Conservation (phyloP, 35 echinoderm and acorn worm species). For the Ophiothrix spiculata region DNA sequence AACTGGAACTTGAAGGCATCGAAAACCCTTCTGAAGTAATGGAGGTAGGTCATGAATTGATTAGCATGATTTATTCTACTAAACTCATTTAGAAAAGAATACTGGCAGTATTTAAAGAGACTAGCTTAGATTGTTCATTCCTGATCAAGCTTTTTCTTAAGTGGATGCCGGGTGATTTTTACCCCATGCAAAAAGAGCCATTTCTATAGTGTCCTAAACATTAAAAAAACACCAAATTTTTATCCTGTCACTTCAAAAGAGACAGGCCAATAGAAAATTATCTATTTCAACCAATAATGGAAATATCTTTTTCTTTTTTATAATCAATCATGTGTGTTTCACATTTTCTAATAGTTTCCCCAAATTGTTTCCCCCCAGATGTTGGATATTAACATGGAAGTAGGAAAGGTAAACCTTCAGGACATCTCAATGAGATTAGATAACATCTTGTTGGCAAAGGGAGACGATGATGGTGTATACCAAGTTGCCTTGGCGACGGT, state of each 20-base stretch:
- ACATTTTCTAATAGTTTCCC: background rate
- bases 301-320: too few relatives aligned
- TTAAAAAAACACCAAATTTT: too few relatives aligned
- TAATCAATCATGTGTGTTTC: too few relatives aligned
- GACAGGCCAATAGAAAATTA: too few relatives aligned
- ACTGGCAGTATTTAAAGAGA: background rate
- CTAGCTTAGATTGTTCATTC: too few relatives aligned
- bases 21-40: slow-evolving; percentile 81
- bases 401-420: slow-evolving; percentile 65
- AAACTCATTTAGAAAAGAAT: background rate
- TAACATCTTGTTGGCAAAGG: slow-evolving; percentile 65
- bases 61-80: background rate
- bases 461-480: slow-evolving; percentile 83
- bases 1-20: slow-evolving; percentile 76
- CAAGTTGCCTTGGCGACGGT: slow-evolving; percentile 86
- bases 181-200: too few relatives aligned
- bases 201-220: too few relatives aligned
- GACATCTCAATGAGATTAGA: slow-evolving; percentile 77
- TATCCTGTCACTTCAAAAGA: too few relatives aligned
- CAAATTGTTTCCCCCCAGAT: slow-evolving; percentile 27
- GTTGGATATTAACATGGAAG: slow-evolving; percentile 72
- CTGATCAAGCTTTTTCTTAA: too few relatives aligned
- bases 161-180: too few relatives aligned
- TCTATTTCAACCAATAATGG: too few relatives aligned
- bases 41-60: slow-evolving; percentile 47